Evolutionary conservation across 2,797 vertebrate genomes (phyloP).

Genomic region (Enoplosus armatus): DNA sequence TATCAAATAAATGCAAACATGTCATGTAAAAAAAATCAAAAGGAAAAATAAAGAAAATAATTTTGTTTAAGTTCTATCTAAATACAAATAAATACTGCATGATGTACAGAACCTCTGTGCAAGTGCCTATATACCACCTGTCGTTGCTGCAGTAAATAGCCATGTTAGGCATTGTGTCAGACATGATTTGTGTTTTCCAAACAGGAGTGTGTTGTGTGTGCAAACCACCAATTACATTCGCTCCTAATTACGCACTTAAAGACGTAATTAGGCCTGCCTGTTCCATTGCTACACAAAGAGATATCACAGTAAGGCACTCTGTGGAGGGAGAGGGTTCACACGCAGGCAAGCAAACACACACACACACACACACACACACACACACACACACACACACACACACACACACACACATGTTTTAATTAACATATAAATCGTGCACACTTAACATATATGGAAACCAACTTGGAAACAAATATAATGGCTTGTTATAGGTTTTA

Average conservation of each 20-base stretch:
- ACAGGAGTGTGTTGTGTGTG: conserved; percentile 70
- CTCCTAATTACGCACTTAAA: conserved; percentile 82
- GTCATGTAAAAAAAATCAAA: neutral
- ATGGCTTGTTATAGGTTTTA: conserved; percentile 32
- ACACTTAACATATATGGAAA: conserved; percentile 52
- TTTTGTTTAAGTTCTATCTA: neutral
- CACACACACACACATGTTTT: conserved; percentile 38
- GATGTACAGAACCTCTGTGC: neutral
- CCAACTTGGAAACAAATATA: conserved; percentile 42
- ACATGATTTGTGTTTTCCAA: conserved; percentile 74
- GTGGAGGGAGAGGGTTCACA: conserved; percentile 56
- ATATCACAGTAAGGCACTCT: conserved; percentile 60
- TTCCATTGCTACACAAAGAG: conserved; percentile 72
- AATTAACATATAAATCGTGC: conserved; percentile 56
- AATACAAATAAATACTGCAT: neutral
- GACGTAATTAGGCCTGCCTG: conserved; percentile 80
- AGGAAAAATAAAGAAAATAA: neutral
- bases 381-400: conserved; percentile 30
- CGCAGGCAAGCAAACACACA: conserved; percentile 31
- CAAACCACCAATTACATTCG: conserved; percentile 80
- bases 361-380: conserved; percentile 37
- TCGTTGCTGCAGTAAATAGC: conserved; percentile 36
- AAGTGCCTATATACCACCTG: conserved; percentile 18
- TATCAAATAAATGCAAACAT: neutral
- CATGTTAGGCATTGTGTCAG: conserved; percentile 67